Percentiles rank a stretch among this genome's conserved stretches.
phyloP scores from a whole-genome alignment of 2,888 invertebrate genomes.

The Punctoribates punctum region DNA sequence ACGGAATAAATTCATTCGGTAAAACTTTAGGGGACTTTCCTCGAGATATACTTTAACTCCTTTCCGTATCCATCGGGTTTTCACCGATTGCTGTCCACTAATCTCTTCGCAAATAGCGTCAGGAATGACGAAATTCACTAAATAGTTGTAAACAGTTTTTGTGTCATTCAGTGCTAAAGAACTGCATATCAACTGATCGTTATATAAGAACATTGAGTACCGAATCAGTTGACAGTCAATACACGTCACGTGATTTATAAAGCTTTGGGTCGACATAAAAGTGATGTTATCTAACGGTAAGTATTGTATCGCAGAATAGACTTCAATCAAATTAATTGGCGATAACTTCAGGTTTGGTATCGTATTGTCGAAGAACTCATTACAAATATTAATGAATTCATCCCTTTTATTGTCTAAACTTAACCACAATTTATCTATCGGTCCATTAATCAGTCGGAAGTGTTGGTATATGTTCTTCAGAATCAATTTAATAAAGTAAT shows the following conservation, averaged over 20 bases:
- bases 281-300: constrained; percentile 41
- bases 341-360: constrained; percentile 39
- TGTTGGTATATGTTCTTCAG: constrained; percentile 41
- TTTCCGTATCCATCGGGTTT: constrained; percentile 40
- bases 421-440: constrained; percentile 34
- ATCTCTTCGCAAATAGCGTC: constrained; percentile 43
- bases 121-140: constrained; percentile 41
- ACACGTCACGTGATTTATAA: constrained; percentile 41
- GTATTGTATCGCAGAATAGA: constrained; percentile 43
- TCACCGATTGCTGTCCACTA: constrained; percentile 34
- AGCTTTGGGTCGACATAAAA: constrained; percentile 42
- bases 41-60: constrained; percentile 37
- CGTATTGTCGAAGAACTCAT: constrained; percentile 38
- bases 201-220: constrained; percentile 42
- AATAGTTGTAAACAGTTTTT: constrained; percentile 43
- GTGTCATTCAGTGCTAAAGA: constrained; percentile 41
- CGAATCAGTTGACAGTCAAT: constrained; percentile 40
- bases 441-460: constrained; percentile 42
- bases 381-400: constrained; percentile 31
- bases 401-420: constrained; percentile 22
- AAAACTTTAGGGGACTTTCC: not conserved
- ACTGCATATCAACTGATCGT: constrained; percentile 43
- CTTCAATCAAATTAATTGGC: constrained; percentile 42
- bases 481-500: constrained; percentile 40
- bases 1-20: constrained; percentile 40